Base-by-base conservation (phyloP, 2,113 vertebrate species). In the Neogale vison region DNA sequence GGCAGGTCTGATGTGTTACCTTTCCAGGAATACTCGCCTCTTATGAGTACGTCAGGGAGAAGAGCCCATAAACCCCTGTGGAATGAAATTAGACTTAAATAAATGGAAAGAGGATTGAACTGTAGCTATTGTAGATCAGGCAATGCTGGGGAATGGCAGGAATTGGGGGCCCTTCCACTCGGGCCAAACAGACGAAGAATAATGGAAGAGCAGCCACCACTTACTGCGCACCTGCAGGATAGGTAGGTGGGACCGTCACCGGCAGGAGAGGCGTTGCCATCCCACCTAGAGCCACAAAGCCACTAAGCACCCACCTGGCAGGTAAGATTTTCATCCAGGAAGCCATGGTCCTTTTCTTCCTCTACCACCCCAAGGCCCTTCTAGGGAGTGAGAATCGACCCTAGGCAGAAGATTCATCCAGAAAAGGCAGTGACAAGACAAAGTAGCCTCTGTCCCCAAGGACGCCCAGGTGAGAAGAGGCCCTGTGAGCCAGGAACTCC, bases 1-100 rank as follows among this genome's bases (percentile, higher is more conserved):
- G 6, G 50, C 59, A 69, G 45, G n/a, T 77, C 21, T 95, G 52
- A 34, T 39, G 26, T 3, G 52, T 72, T 81, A 52, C 26, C 31
- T 82, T 42, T 55, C 9, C 71, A 23, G 4, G 59, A 86, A 63
- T 14, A 50, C 31, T 42, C 29, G 6, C 13, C 80, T 72, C 85
- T 91, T 82, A 94, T 71, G 42, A 59, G n/a, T 10, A 31, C 24
- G 23, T 63, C 23, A 1, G 50, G 20, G 47, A 57, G 23, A n/a
- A 31, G 50, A 65, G 24, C 63, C 50, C 21, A 17, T 21, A 76
- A 26, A n/a, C 59, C 15, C 88, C 61, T 74, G 29, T 39, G 63
- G 26, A 61, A 63, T 83, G 39, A 96, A 93, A 93, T 50, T 39
- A 67, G 47, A 79, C 29, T 45, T 21, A 34, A 92, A 55, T 17